Evolutionary conservation across 1,140 invertebrate genomes (phyloP).

Genomic region (Caenorhabditis elegans): WBcel235 BX284602.5:9369501-9370000

Average conservation of each 20-base stretch:
- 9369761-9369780: background rate
- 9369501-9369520: constrained; percentile 25
- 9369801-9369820: background rate
- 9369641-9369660: background rate
- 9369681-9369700: constrained; percentile 2
- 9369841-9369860: background rate
- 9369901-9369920: background rate
- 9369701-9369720: background rate
- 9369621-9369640: background rate
- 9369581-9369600: background rate
- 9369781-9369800: too few relatives aligned
- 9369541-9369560: background rate
- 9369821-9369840: background rate
- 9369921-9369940: background rate
- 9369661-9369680: background rate
- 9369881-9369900: constrained; percentile 1
- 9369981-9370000: constrained; percentile 14
- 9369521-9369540: background rate
- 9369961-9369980: background rate
- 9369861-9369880: background rate
- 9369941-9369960: background rate
- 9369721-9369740: background rate
- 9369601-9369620: background rate
- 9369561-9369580: background rate
- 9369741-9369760: background rate